Conservation (phyloP, 2,888 invertebrate species). For the Taphrorychus bicolor region DNA sequence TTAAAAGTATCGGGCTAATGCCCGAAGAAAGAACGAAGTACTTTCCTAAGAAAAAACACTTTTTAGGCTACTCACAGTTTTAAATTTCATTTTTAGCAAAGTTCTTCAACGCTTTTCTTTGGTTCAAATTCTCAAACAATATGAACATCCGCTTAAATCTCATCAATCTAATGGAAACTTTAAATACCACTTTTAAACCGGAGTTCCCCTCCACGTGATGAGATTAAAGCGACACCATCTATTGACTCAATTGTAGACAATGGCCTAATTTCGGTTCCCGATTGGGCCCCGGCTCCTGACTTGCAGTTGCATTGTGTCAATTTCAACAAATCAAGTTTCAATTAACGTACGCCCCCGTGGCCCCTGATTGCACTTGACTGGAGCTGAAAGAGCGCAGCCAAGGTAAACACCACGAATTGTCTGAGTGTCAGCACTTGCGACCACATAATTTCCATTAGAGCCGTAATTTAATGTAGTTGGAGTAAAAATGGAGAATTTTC, state of each 20-base stretch:
- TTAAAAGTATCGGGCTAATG: too few species aligned
- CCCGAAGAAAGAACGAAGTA: too few species aligned
- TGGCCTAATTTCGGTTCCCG: slow-evolving; percentile 24
- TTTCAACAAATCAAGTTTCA: slow-evolving; percentile 28
- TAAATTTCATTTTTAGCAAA: too few species aligned
- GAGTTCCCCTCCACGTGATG: neutral
- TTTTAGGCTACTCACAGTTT: too few species aligned
- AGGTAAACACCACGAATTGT: slow-evolving; percentile 11
- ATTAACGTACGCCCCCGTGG: slow-evolving; percentile 11
- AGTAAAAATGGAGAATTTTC: too few species aligned
- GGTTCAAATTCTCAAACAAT: too few species aligned
- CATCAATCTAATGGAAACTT: neutral
- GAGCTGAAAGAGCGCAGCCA: slow-evolving; percentile 10
- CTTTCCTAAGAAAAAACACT: too few species aligned
- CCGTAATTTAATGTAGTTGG: too few species aligned
- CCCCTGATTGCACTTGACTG: slow-evolving; percentile 15
- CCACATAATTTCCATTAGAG: neutral
- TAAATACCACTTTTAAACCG: neutral
- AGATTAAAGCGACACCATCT: neutral
- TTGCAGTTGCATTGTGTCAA: slow-evolving; percentile 25
- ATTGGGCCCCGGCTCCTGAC: slow-evolving; percentile 15
- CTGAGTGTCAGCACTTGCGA: slow-evolving; percentile 15
- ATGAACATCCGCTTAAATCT: too few species aligned
- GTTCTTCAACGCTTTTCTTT: too few species aligned
- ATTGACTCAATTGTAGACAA: slow-evolving; percentile 13